These are phyloP conservation scores for Nasua narica DNA, from an alignment of 2,797 vertebrate species.

Conservation along the genomic window DNA sequence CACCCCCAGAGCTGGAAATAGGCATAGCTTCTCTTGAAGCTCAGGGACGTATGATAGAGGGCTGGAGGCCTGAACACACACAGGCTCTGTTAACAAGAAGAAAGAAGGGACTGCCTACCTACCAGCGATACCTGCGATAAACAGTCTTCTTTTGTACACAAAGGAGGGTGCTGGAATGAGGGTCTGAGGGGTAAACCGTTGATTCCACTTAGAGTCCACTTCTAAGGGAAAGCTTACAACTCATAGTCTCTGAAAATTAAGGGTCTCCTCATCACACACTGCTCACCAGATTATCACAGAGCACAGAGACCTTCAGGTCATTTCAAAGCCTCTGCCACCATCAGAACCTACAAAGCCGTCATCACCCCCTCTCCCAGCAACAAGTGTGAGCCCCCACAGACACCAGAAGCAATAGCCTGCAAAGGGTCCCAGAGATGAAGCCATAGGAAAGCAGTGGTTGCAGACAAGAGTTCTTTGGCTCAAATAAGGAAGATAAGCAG, in stretches of 20 bases:
- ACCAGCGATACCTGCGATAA: not conserved
- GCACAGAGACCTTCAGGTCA: not conserved
- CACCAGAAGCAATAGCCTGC: not conserved
- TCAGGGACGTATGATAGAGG: not conserved
- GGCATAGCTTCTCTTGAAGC: not conserved
- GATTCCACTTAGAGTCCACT: not conserved
- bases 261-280: not conserved
- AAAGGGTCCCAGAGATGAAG: not conserved
- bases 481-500: not conserved
- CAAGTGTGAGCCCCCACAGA: not conserved
- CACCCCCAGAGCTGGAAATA: not conserved
- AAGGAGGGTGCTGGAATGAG: not conserved
- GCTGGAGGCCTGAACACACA: not conserved
- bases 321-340: not conserved
- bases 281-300: not conserved
- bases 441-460: not conserved
- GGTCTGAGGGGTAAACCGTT: not conserved
- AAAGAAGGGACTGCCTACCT: not conserved
- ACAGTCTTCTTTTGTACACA: not conserved
- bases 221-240: not conserved
- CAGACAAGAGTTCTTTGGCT: not conserved
- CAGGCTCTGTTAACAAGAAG: not conserved
- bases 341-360: not conserved
- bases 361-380: not conserved
- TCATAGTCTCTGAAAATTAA: not conserved